A percentile compares a stretch with the other conserved stretches of the same genome.
Evolutionary conservation across 1,140 invertebrate species (phyloP).

Genomic region (Mylabris phalerata): DNA sequence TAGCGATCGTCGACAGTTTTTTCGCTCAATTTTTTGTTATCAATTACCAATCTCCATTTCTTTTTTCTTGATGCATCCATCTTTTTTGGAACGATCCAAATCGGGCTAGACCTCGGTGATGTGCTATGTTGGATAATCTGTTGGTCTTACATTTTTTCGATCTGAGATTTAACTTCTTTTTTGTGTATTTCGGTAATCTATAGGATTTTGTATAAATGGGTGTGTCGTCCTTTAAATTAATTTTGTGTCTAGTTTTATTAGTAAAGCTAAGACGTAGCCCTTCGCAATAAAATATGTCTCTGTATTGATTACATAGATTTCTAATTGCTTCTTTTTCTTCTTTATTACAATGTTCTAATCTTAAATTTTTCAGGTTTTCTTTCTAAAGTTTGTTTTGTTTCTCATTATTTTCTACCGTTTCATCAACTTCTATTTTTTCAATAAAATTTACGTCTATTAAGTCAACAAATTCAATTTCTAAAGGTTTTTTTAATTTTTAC

Average conservation of each 20-base stretch:
- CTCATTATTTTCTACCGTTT: slow-evolving; percentile 1
- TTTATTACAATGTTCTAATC: slow-evolving; percentile 17
- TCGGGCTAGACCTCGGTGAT: slow-evolving; percentile 13
- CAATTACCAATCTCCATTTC: slow-evolving; percentile 38
- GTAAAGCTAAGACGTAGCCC: slow-evolving; percentile 15
- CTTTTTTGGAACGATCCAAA: slow-evolving; percentile 34
- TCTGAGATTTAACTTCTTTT: slow-evolving; percentile 24
- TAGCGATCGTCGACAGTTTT: slow-evolving; percentile 39
- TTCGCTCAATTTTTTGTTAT: slow-evolving; percentile 39
- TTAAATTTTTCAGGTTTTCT: slow-evolving; percentile 10
- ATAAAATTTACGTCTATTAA: slow-evolving; percentile 9
- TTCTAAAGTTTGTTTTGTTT: slow-evolving; percentile 1
- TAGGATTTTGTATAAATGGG: slow-evolving; percentile 20
- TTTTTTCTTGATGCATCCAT: slow-evolving; percentile 28
- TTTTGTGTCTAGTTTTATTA: slow-evolving; percentile 18
- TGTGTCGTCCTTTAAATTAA: slow-evolving; percentile 7
- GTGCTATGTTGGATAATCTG: slow-evolving; percentile 19
- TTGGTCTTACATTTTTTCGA: slow-evolving; percentile 23
- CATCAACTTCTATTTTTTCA: slow-evolving; percentile 6
- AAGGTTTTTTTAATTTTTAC: slow-evolving; percentile 1
- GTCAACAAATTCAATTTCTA: slow-evolving; percentile 6
- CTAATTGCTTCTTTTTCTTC: slow-evolving; percentile 19
- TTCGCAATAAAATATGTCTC: slow-evolving; percentile 22
- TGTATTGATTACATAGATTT: slow-evolving; percentile 14
- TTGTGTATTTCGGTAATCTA: slow-evolving; percentile 18